A percentile compares a stretch with the other conserved stretches of the same genome.
Conservation (phyloP, 2,113 vertebrate genomes). For the Candoia aspera region DNA sequence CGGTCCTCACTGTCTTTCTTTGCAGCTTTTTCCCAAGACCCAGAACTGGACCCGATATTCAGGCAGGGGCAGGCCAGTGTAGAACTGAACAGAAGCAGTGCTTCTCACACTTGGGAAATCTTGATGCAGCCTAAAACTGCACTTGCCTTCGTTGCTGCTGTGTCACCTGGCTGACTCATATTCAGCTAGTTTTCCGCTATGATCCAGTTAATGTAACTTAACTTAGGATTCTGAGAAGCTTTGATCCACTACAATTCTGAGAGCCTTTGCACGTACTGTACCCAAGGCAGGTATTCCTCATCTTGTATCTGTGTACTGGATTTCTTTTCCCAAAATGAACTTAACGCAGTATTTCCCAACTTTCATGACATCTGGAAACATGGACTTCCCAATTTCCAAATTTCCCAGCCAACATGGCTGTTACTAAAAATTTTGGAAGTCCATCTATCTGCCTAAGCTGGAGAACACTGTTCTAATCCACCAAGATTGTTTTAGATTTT, state of each 20-base stretch:
- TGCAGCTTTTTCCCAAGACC: too few species aligned
- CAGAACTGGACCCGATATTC: too few species aligned
- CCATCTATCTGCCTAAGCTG: not conserved
- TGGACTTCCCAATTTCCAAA: not conserved
- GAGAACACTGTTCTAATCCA: not conserved
- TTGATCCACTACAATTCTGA: not conserved
- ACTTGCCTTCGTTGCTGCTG: too few species aligned
- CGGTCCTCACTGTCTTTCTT: too few species aligned
- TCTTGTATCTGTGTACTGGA: not conserved
- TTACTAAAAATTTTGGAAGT: not conserved
- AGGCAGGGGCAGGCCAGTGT: too few species aligned
- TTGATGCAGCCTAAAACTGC: too few species aligned
- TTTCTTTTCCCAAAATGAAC: not conserved
- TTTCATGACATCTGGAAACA: not conserved
- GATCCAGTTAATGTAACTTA: not conserved
- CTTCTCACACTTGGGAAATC: too few species aligned
- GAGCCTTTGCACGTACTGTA: not conserved
- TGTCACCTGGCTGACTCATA: too few species aligned
- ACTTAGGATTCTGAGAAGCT: not conserved
- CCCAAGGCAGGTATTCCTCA: too few species aligned
- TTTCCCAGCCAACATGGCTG: not conserved
- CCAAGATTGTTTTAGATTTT: not conserved
- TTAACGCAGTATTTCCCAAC: not conserved
- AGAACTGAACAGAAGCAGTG: too few species aligned
- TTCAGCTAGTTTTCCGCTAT: not conserved